Percentiles rank a stretch among this genome's conserved stretches.
These are phyloP conservation scores for Yponomeuta malinellus DNA, from an alignment of 2,888 invertebrate genomes.

Conservation along the genomic window DNA sequence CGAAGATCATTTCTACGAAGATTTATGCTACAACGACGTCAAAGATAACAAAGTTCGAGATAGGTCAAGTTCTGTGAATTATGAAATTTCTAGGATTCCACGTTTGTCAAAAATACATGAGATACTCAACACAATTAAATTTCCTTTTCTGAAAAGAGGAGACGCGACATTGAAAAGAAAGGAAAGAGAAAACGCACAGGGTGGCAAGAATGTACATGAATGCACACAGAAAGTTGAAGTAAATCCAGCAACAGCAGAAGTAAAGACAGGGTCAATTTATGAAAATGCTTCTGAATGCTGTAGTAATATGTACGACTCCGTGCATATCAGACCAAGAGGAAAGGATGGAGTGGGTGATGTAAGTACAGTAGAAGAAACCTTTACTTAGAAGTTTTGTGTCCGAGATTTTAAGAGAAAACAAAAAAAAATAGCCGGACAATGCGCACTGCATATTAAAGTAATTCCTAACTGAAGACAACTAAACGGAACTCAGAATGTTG, in stretches of 20 bases:
- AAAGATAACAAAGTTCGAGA: slow-evolving; percentile 26
- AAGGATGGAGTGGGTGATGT: not conserved
- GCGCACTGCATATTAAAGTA: too few species aligned
- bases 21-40: slow-evolving; percentile 55
- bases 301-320: slow-evolving; percentile 61
- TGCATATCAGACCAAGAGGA: slow-evolving; percentile 35
- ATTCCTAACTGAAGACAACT: too few species aligned
- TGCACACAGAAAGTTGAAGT: not conserved
- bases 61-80: slow-evolving; percentile 5
- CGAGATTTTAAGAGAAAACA: too few species aligned
- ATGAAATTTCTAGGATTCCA: not conserved
- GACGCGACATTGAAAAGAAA: slow-evolving; percentile 27
- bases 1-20: slow-evolving; percentile 68
- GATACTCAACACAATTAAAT: slow-evolving; percentile 54
- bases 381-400: too few species aligned
- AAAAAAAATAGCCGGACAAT: too few species aligned
- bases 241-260: not conserved
- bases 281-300: slow-evolving; percentile 46
- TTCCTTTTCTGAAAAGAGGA: slow-evolving; percentile 54
- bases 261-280: slow-evolving; percentile 37
- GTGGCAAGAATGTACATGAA: not conserved
- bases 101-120: slow-evolving; percentile 52
- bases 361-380: not conserved
- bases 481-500: too few species aligned
- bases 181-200: slow-evolving; percentile 19